Evolutionary conservation across 92 coral and sea anemone genomes (phyloP), one percentile per base, ranked within the genome.

Genomic region (Phymanthus crucifer): DNA sequence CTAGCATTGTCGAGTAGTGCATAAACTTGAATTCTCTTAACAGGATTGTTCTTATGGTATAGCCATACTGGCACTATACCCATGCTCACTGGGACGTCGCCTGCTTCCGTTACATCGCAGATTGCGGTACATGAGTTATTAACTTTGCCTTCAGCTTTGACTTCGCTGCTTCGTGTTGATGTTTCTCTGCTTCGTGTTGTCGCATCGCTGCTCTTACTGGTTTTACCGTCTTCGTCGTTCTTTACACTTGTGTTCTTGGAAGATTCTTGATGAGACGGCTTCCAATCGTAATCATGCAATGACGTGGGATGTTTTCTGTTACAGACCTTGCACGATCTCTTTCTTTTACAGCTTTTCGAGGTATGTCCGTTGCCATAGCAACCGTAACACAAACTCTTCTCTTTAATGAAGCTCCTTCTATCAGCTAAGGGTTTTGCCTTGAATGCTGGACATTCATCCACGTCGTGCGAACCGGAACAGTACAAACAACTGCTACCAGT

Each of bases 281-380:
- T n/a, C 48, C 48, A 43, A 43, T 43, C 13, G 48, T 43, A 5
- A 43, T 43, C 48, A 43, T 52, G 61, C 19, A 52, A 3, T 3
- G 61, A 52, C 1, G 94, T 80, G 5, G 94, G 89, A 38, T 90
- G 91, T 32, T 73, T 71, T 82, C 84, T 87, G 23, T 69, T 84
- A 40, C 91, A 87, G 19, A 45, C 73, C 71, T 83, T 66, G 38
- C 89, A 88, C 24, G 69, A 33, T 71, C 81, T 74, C 35, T 75
- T 82, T 31, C 57, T 38, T 46, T 73, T 87, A 74, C 87, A 81
- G 36, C 66, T 34, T 78, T 71, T 90, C 33, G 89, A 83, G 14
- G 87, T 65, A 70, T 90, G 91, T 8, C 52, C 74, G 18, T 50
- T 78, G 7, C 83, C 48, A 64, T 71, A 50, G 38, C 89, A 90